Conservation (phyloP, 2,888 invertebrate species). For the Caenorhabditis afra region DNA sequence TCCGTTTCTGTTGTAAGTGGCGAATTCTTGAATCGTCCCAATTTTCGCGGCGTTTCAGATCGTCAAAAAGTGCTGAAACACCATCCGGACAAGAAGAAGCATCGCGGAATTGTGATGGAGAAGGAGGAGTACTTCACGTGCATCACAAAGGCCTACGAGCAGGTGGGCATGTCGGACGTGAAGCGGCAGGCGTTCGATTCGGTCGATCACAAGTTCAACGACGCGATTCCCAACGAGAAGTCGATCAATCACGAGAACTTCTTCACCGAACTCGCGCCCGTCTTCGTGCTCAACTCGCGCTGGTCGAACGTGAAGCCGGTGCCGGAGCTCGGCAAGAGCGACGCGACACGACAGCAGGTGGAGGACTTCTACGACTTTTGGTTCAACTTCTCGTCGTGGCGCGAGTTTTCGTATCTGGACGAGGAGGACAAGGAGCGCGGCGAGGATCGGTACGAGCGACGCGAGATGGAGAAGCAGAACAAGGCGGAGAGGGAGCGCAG, state of each 20-base stretch:
- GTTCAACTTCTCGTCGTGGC: slow-evolving; percentile 97
- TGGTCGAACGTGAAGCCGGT: slow-evolving; percentile 94
- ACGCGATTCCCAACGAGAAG: slow-evolving; percentile 87
- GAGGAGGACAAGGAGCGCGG: slow-evolving; percentile 99
- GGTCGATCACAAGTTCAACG: slow-evolving; percentile 94
- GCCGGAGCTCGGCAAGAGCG: slow-evolving; percentile 88
- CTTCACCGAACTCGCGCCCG: slow-evolving; percentile 83
- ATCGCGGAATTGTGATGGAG: slow-evolving; percentile 85
- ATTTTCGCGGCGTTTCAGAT: slow-evolving; percentile 82
- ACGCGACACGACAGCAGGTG: slow-evolving; percentile 89
- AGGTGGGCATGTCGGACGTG: slow-evolving; percentile 78
- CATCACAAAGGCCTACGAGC: slow-evolving; percentile 87
- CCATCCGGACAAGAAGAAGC: slow-evolving; percentile 97
- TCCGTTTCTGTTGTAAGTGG: slow-evolving; percentile 91
- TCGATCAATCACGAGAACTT: slow-evolving; percentile 85
- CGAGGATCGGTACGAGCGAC: slow-evolving; percentile 93
- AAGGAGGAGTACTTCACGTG: slow-evolving; percentile 97
- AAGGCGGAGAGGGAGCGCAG: slow-evolving; percentile 92
- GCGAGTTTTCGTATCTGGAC: slow-evolving; percentile 96
- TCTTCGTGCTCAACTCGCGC: slow-evolving; percentile 84
- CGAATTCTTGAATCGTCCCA: slow-evolving; percentile 16
- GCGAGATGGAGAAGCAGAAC: slow-evolving; percentile 99
- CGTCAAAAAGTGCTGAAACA: slow-evolving; percentile 91
- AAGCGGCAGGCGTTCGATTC: slow-evolving; percentile 95
- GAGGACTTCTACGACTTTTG: slow-evolving; percentile 97